Conservation (phyloP, 1,140 invertebrate genomes). For the Babylonia areolata region DNA sequence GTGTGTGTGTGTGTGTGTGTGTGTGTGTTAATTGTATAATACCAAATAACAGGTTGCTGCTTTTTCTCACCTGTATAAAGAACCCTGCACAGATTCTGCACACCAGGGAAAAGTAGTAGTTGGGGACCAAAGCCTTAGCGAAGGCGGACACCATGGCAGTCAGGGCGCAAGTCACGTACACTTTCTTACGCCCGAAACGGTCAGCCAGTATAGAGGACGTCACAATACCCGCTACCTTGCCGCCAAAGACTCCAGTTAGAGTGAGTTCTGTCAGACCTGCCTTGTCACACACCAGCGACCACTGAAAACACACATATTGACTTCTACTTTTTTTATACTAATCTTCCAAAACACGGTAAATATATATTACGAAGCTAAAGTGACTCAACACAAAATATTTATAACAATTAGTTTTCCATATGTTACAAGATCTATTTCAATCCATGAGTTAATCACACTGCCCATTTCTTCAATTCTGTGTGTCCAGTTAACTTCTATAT, state of each 20-base stretch:
- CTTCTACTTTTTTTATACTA: too few species aligned
- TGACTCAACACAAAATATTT: background rate
- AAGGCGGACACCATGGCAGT: too few species aligned
- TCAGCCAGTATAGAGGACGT: constrained; percentile 53
- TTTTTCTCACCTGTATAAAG: too few species aligned
- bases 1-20: too few species aligned
- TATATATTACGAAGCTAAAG: background rate
- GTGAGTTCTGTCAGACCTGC: constrained; percentile 50
- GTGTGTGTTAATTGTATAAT: too few species aligned
- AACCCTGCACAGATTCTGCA: too few species aligned
- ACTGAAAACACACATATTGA: constrained; percentile 51
- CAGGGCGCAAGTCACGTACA: constrained; percentile 40
- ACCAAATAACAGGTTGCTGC: too few species aligned
- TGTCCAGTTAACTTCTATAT: background rate
- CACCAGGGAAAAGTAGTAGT: too few species aligned
- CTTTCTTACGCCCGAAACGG: constrained; percentile 54
- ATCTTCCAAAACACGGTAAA: too few species aligned
- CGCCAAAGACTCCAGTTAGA: constrained; percentile 56
- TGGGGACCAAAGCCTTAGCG: too few species aligned
- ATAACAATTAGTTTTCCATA: background rate
- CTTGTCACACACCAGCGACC: constrained; percentile 65
- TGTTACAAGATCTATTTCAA: background rate
- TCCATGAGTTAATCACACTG: background rate
- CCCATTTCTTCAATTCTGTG: background rate
- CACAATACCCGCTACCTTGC: constrained; percentile 54